Evolutionary conservation across 2,888 invertebrate species (phyloP), one percentile per base, ranked within the genome.

Genomic region (Lepidochrysops patricia): DNA sequence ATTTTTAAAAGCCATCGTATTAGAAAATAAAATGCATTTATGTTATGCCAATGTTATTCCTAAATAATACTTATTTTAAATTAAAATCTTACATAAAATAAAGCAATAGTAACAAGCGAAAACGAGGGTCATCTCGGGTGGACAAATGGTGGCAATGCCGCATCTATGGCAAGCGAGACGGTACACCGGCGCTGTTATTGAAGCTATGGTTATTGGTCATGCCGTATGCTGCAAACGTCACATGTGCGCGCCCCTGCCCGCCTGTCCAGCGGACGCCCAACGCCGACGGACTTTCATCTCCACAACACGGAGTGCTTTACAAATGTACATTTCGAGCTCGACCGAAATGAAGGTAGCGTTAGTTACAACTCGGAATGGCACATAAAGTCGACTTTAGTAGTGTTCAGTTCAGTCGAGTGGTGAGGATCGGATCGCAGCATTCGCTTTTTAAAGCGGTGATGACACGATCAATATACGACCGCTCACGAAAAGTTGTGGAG

Each of bases 21-120:
- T 54, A 54, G 32, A 54, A 54, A 32, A 32, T 23, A 54, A 29
- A 19, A 32, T 54, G 13, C 12, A 54, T 50, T n/a, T n/a, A 50
- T 26, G 26, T 50, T n/a, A 50, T 6, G 26, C n/a, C 19, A 3
- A 19, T 43, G 43, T 43, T 43, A 43, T 9, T 9, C 9, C 9
- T 43, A 43, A 23, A n/a, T 43, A 50, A 26, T 27, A 32, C 4
- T 54, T 32, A 54, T 54, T 19, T 52, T 19, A 54, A 54, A 54
- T 32, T 13, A 50, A 27, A 27, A 52, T 52, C 0, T 7, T 27
- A 19, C 13, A 32, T 52, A 3, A 32, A 54, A 29, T 54, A 29
- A 54, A 54, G 54, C 54, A 54, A 54, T 54, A 52, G 27, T 26
- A 54, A 54, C 19, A 54, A 54, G 54, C 54, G 19, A 19, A 19